Base-by-base conservation (phyloP, 2,113 vertebrate genomes). In the Herpetotheres cachinnans region DNA sequence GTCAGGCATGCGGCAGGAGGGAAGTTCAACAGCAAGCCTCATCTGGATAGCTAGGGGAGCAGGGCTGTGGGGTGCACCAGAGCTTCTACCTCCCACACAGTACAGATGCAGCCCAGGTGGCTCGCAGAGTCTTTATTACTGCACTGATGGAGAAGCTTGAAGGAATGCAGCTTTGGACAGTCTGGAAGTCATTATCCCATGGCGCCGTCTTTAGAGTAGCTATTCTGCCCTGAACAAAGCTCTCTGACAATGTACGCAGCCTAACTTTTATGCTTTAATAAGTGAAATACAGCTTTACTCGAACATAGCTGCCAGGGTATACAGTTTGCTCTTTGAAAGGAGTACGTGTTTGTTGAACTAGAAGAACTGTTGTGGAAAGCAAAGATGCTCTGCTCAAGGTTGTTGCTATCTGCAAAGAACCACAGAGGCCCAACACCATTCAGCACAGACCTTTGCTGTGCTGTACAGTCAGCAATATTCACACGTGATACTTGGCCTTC, bases 101-200 rank as follows among this genome's bases (percentile, higher is more conserved):
- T 27, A 72, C 95, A 97, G 94, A 97, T 95, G 95, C 73, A 82
- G 74, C 66, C 94, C 96, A 97, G 90, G 96, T 96, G 96, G 78
- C 82, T 92, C 77, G 7, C 44, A 61, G 71, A 42, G 26, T 20
- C 90, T 92, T 92, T 83, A 62, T 84, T 74, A 38, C 47, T 50
- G 69, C 78, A 32, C 26, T 71, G 69, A 71, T 71, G 47, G 78
- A 94, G 94, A 87, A 94, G 42, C 78, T 94, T 89, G 78, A 96
- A 95, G 94, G 74, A 94, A 95, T 87, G 70, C 77, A 92, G 88
- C 38, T 93, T 76, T 92, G 90, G 88, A 90, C 61, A 82, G 90
- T 63, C 95, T 97, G 95, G 90, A 96, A 96, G 56, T 89, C 96
- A 85, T 97, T 97, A 96, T 54, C 42, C 29, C n/a, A 47, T 42